A percentile compares a stretch with the other conserved stretches of the same genome.
These are phyloP conservation scores for Polylopha cassiicola DNA, from an alignment of 2,888 invertebrate genomes.

Conservation along the genomic window DNA sequence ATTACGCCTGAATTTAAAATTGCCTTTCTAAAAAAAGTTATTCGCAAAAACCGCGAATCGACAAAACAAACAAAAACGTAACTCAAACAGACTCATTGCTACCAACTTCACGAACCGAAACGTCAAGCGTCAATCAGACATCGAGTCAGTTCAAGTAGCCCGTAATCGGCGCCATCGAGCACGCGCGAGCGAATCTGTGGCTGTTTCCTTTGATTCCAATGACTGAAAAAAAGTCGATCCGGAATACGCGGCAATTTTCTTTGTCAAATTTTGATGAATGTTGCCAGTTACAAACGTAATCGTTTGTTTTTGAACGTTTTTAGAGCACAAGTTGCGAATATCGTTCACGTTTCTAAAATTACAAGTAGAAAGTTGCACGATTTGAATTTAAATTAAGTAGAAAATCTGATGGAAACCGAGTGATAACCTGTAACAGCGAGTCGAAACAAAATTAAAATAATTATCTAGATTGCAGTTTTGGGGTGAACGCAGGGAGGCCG, in stretches of 20 bases:
- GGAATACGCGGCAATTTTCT: conserved; percentile 6
- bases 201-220: conserved; percentile 22
- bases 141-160: conserved; percentile 27
- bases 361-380: conserved; percentile 22
- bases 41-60: conserved; percentile 8
- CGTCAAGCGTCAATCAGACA: conserved; percentile 42
- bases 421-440: conserved; percentile 20
- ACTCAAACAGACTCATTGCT: conserved; percentile 20
- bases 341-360: conserved; percentile 12
- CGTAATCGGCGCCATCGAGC: conserved; percentile 38
- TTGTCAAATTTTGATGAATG: too few species aligned
- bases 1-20: too few species aligned
- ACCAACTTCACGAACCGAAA: conserved; percentile 20
- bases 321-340: not conserved
- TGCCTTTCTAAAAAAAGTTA: too few species aligned
- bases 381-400: conserved; percentile 28
- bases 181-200: conserved; percentile 29
- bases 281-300: too few species aligned
- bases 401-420: conserved; percentile 15
- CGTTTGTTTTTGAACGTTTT: not conserved
- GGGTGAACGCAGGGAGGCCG: conserved; percentile 37
- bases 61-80: conserved; percentile 11
- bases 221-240: conserved; percentile 22
- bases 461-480: conserved; percentile 61
- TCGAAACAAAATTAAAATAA: conserved; percentile 61